Evolutionary conservation across 2,797 vertebrate genomes (phyloP), one percentile per base, ranked within the genome.

Genomic region (Smutsia temminckii): DNA sequence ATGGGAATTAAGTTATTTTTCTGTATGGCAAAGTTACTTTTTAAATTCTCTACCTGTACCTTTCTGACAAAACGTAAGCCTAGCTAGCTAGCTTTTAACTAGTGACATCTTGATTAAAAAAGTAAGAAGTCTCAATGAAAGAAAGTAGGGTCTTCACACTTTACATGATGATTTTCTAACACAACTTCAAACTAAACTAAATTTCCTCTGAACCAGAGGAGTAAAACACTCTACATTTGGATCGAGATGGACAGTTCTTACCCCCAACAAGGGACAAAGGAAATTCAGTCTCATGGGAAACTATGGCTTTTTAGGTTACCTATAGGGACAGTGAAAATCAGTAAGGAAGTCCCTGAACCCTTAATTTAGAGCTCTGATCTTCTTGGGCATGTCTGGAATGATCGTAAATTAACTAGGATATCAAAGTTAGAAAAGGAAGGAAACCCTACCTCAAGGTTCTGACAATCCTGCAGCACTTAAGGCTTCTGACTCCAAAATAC

Each of bases 31-130:
- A 83, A 89, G 59, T 75, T 93, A 93, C 59, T 96, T 93, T 34
- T 27, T 23, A 89, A 94, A 84, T 83, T 78, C 6, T 12, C 69
- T 91, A 88, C n/a, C 63, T 59, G 32, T 79, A 42, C 66, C 51
- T 93, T 94, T 88, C 66, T 72, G 72, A 21, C 89, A 96, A 79
- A 71, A 85, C 74, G 49, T 42, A 86, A 95, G 16, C 32, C 40
- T 93, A 85, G 77, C 63, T 46, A 46, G 77, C 63, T 94, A 85
- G 40, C 66, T 85, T 97, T 86, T 79, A 91, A 94, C 51, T 34
- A 80, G 66, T 85, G 23, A 68, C 11, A 94, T 75, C 25, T 69
- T n/a, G n/a, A 93, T 64, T 23, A 63, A 84, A 94, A 81, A 87
- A 90, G 5, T 29, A 89, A 91, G 51, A 25, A 74, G 25, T 74